Evolutionary conservation across 2,113 vertebrate species (phyloP), one percentile per base, ranked within the genome.

Genomic region (Monopterus albus): DNA sequence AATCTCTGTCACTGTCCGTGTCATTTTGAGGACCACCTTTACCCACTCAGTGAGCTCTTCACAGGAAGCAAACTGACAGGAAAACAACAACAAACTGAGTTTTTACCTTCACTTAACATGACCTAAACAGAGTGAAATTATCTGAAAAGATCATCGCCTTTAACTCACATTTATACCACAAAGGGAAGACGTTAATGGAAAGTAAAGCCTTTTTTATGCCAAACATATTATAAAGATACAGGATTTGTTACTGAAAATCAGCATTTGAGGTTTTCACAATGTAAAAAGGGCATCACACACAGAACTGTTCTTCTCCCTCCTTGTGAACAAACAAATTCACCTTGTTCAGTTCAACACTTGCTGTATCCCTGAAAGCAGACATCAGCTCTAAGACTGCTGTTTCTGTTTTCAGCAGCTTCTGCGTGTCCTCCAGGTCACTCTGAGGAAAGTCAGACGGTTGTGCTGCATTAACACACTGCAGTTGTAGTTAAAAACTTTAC

Each of bases 51-150:
- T n/a, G 12, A 90, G n/a, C 18, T 79, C 33, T 1, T 87, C 73
- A 33, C 66, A 62, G 13, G 90, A 75, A 0, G 65, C 75, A 5
- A 86, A 42, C 88, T 93, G 73, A 43, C 0, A 35, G 12, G 21
- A 35, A 42, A 47, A 29, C 6, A 61, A n/a, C n/a, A n/a, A n/a
- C n/a, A n/a, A n/a, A n/a, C n/a, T n/a, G n/a, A n/a, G n/a, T n/a
- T n/a, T n/a, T n/a, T n/a, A n/a, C n/a, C n/a, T n/a, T n/a, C n/a
- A n/a, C n/a, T n/a, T n/a, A n/a, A n/a, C n/a, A n/a, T n/a, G n/a
- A n/a, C n/a, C n/a, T n/a, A n/a, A n/a, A n/a, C n/a, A n/a, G n/a
- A n/a, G n/a, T n/a, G n/a, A n/a, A n/a, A n/a, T n/a, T n/a, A n/a
- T 46, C 40, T 26, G 26, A 36, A 69, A 50, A 31, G 29, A 31